Conservation (phyloP, 53 echinoderm and acorn worm genomes). For the Crossaster papposus region DNA sequence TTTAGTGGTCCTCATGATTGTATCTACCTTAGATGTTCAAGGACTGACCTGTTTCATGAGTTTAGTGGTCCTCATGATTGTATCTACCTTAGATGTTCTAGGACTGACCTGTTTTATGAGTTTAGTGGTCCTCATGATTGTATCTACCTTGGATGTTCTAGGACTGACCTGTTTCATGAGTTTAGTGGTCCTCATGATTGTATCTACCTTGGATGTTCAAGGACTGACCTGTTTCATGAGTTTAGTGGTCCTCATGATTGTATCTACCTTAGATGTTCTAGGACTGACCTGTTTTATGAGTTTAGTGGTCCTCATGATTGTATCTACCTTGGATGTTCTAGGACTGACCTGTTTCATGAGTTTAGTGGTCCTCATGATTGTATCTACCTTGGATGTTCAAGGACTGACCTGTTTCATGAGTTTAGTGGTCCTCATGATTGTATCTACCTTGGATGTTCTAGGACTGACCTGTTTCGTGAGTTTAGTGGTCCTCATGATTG, state of each 20-base stretch:
- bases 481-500: conserved; percentile 78
- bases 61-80: conserved; percentile 78
- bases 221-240: conserved; percentile 79
- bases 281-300: conserved; percentile 79
- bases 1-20: conserved; percentile 78
- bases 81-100: conserved; percentile 61
- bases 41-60: conserved; percentile 79
- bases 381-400: conserved; percentile 60
- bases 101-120: conserved; percentile 79
- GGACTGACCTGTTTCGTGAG: conserved; percentile 79
- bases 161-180: conserved; percentile 79
- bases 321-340: conserved; percentile 61
- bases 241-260: conserved; percentile 78
- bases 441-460: conserved; percentile 61
- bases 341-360: conserved; percentile 79
- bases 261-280: conserved; percentile 61
- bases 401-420: conserved; percentile 79
- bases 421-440: conserved; percentile 78
- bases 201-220: conserved; percentile 60
- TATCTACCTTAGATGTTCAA: conserved; percentile 60
- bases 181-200: conserved; percentile 78
- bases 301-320: conserved; percentile 78
- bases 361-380: conserved; percentile 78
- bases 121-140: conserved; percentile 78
- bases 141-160: conserved; percentile 61